These are phyloP conservation scores for Alosa sapidissima DNA, from an alignment of 2,797 vertebrate species.

Conservation along the genomic window DNA sequence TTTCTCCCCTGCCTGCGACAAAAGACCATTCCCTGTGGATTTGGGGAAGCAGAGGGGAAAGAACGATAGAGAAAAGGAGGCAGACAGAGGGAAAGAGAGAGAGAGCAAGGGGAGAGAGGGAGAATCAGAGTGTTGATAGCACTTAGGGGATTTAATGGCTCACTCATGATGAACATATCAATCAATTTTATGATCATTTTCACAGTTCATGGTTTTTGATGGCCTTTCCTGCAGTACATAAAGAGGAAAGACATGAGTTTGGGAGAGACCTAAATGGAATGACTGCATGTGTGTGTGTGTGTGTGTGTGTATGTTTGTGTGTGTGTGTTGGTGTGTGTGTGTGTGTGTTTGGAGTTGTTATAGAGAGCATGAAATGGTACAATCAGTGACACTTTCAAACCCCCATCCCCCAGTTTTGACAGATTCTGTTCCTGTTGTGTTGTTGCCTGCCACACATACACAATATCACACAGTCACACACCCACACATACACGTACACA, in stretches of 20 bases:
- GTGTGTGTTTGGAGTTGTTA: neutral
- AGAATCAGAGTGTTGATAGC: conserved; percentile 9
- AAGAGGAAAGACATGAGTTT: conserved; percentile 9
- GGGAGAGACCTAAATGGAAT: neutral
- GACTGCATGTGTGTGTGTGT: neutral
- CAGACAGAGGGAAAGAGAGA: neutral
- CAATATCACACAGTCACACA: neutral
- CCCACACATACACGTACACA: conserved; percentile 19
- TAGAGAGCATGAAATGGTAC: neutral
- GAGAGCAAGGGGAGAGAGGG: neutral
- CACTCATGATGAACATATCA: conserved; percentile 17
- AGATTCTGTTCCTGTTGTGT: neutral
- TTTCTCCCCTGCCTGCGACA: neutral
- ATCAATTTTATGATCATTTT: conserved; percentile 32
- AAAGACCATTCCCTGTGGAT: conserved; percentile 17
- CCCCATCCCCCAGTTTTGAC: neutral
- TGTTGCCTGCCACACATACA: neutral
- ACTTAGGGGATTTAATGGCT: conserved; percentile 18
- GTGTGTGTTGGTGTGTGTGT: conserved; percentile 16
- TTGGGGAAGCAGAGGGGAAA: neutral
- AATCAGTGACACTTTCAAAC: neutral
- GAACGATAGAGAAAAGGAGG: neutral
- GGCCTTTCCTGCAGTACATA: conserved; percentile 4
- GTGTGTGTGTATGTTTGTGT: conserved; percentile 14
- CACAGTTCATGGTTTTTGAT: conserved; percentile 30